These are phyloP conservation scores for Festucalex cinctus DNA, from an alignment of 2,113 vertebrate species.

Conservation along the genomic window DNA sequence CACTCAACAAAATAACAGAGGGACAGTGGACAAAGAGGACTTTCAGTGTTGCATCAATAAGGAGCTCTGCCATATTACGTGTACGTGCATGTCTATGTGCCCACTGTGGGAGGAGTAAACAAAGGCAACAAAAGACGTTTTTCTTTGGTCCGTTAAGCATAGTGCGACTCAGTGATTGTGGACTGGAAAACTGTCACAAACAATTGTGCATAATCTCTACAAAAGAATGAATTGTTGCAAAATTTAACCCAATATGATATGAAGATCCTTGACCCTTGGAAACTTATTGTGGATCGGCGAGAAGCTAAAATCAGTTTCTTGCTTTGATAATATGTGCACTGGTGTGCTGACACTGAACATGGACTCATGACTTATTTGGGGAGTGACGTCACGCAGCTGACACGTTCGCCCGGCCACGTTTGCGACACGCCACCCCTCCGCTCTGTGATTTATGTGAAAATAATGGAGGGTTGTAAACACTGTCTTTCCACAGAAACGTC, in stretches of 20 bases:
- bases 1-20: conserved; percentile 26
- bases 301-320: not conserved
- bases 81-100: conserved; percentile 26
- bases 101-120: conserved; percentile 18
- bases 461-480: too few species aligned
- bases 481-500: too few species aligned
- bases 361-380: not conserved
- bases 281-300: too few species aligned
- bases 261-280: not conserved
- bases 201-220: too few species aligned
- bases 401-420: too few species aligned
- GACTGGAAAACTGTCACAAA: not conserved
- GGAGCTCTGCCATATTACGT: conserved; percentile 18
- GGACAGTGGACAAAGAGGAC: conserved; percentile 60
- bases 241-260: not conserved
- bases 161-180: conserved; percentile 5
- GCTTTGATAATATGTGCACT: not conserved
- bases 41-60: conserved; percentile 46
- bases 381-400: too few species aligned
- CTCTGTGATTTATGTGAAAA: too few species aligned
- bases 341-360: not conserved
- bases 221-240: not conserved
- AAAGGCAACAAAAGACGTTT: conserved; percentile 53
- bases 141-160: conserved; percentile 29
- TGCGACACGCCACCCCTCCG: too few species aligned